These are phyloP conservation scores for Pseudobourletiella spinata DNA, from an alignment of 1,140 invertebrate species.

Conservation along the genomic window DNA sequence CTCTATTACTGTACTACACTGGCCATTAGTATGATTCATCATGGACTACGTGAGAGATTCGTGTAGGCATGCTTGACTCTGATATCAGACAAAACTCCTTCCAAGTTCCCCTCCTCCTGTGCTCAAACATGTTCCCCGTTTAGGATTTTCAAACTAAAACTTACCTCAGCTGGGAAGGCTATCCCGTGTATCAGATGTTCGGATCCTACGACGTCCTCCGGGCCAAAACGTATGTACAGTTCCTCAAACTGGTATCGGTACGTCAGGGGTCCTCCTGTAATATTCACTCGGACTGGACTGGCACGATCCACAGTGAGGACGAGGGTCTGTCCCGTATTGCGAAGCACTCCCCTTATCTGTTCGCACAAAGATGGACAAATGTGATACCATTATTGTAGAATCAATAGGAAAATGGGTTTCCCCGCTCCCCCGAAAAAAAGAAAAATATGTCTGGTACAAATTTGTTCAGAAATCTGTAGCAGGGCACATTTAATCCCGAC, in stretches of 20 bases:
- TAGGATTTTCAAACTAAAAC: neutral
- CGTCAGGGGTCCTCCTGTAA: conserved; percentile 80
- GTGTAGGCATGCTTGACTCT: too few relatives aligned
- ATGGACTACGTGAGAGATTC: too few relatives aligned
- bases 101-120: too few relatives aligned
- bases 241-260: conserved; percentile 92
- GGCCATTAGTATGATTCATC: too few relatives aligned
- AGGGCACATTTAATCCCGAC: too few relatives aligned
- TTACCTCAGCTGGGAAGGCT: conserved; percentile 85
- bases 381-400: neutral
- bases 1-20: too few relatives aligned
- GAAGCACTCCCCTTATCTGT: conserved; percentile 73
- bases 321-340: conserved; percentile 88
- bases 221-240: conserved; percentile 78
- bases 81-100: too few relatives aligned
- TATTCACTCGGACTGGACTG: conserved; percentile 75
- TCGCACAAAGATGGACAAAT: conserved; percentile 10
- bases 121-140: too few relatives aligned
- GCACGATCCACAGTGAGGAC: conserved; percentile 83
- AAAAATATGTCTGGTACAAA: too few relatives aligned
- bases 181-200: conserved; percentile 86
- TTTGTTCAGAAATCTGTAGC: too few relatives aligned
- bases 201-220: conserved; percentile 74
- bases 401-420: neutral
- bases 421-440: conserved; percentile 2